A percentile compares a stretch with the other conserved stretches of the same genome.
These are phyloP conservation scores for Chinchilla lanigera DNA, from an alignment of 2,113 vertebrate species.

Conservation along the genomic window DNA sequence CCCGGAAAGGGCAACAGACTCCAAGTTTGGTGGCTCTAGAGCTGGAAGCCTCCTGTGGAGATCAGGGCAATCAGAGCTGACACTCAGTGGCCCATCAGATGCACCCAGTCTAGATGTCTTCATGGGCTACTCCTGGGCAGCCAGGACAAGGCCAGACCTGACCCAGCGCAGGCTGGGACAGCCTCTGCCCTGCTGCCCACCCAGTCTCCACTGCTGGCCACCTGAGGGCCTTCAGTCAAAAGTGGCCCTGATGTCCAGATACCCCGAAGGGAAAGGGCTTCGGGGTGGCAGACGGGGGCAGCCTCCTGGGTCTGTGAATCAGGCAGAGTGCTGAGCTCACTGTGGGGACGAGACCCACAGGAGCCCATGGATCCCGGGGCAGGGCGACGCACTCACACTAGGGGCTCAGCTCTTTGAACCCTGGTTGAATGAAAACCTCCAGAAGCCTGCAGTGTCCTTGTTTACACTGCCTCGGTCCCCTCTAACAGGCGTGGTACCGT, in stretches of 20 bases:
- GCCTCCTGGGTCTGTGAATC: not conserved
- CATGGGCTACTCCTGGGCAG: not conserved
- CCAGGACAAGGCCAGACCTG: not conserved
- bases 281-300: accelerated
- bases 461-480: not conserved
- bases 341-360: not conserved
- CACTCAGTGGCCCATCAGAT: accelerated
- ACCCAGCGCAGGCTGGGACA: not conserved
- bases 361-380: accelerated
- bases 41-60: accelerated
- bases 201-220: not conserved
- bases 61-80: accelerated
- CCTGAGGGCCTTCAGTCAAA: not conserved
- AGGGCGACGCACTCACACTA: accelerated
- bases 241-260: not conserved
- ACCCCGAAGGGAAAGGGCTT: not conserved
- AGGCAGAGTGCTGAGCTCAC: accelerated
- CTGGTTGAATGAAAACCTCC: too few relatives aligned
- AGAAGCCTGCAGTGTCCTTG: not conserved
- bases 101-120: too few relatives aligned
- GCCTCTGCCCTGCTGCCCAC: not conserved
- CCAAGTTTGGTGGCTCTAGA: not conserved
- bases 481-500: not conserved
- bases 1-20: not conserved
- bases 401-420: not conserved